Percentiles rank a stretch among this genome's conserved stretches.
Evolutionary conservation across 2,113 vertebrate species (phyloP).

Genomic region (Penelope pileata): DNA sequence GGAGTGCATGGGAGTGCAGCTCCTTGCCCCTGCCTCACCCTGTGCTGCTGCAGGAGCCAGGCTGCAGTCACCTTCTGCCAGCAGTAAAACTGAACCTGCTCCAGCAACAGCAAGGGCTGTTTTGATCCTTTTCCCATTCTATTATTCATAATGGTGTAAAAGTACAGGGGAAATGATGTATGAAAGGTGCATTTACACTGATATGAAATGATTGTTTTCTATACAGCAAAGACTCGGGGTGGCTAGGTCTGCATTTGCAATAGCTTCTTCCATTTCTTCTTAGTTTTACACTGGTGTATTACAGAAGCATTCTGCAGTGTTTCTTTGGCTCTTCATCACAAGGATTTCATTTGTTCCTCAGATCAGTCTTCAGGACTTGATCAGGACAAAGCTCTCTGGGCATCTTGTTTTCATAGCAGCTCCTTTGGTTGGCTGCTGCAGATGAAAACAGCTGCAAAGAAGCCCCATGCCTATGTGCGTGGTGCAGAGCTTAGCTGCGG

Average conservation of each 20-base stretch:
- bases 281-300: background rate
- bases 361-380: background rate
- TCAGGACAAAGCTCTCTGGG: background rate
- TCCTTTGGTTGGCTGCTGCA: accelerated
- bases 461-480: background rate
- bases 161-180: background rate
- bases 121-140: background rate
- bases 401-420: background rate
- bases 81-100: background rate
- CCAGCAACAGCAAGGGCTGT: background rate
- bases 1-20: background rate
- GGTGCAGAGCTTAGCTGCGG: too few relatives aligned
- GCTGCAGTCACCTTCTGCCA: too few relatives aligned
- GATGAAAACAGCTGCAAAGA: background rate
- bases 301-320: background rate
- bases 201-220: background rate
- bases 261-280: background rate
- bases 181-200: background rate
- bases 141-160: background rate
- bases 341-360: background rate
- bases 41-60: too few relatives aligned
- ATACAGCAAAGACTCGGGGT: background rate
- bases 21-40: background rate
- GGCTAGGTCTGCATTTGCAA: background rate
- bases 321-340: background rate